Percentiles rank a stretch among this genome's conserved stretches.
These are phyloP conservation scores for Phrynocephalus guinanensis DNA, from an alignment of 2,797 vertebrate species.

Conservation along the genomic window DNA sequence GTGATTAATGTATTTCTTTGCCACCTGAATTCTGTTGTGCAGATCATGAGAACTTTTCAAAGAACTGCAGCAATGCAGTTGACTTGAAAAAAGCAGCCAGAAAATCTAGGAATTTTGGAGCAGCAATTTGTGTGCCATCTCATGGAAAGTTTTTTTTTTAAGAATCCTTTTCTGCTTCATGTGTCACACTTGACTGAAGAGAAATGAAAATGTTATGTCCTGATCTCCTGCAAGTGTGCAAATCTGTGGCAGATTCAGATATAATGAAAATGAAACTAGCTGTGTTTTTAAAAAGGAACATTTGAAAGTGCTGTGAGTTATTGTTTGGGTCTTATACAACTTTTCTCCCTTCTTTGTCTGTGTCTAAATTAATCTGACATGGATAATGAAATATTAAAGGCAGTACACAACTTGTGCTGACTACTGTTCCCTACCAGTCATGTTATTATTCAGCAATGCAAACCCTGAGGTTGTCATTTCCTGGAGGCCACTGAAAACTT, in stretches of 20 bases:
- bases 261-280: constrained; percentile 47
- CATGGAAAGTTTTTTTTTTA: not conserved
- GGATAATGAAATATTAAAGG: constrained; percentile 36
- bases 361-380: constrained; percentile 41
- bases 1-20: too few species aligned
- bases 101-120: not conserved
- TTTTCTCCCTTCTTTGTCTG: constrained; percentile 19
- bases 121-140: not conserved
- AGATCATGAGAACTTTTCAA: not conserved
- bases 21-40: not conserved
- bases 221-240: constrained; percentile 29
- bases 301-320: constrained; percentile 34
- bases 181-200: constrained; percentile 20
- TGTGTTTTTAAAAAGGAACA: constrained; percentile 41
- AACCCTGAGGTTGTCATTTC: not conserved
- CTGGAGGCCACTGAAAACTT: not conserved
- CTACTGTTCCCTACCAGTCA: constrained; percentile 15
- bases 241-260: constrained; percentile 39
- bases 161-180: constrained; percentile 4
- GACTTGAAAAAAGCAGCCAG: constrained; percentile 11
- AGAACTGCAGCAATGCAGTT: not conserved
- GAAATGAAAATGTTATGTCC: not conserved
- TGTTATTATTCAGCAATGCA: not conserved
- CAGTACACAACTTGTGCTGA: constrained; percentile 23
- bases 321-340: constrained; percentile 14